Evolutionary conservation across 2,797 vertebrate genomes (phyloP).

Genomic region (Smutsia temminckii): DNA sequence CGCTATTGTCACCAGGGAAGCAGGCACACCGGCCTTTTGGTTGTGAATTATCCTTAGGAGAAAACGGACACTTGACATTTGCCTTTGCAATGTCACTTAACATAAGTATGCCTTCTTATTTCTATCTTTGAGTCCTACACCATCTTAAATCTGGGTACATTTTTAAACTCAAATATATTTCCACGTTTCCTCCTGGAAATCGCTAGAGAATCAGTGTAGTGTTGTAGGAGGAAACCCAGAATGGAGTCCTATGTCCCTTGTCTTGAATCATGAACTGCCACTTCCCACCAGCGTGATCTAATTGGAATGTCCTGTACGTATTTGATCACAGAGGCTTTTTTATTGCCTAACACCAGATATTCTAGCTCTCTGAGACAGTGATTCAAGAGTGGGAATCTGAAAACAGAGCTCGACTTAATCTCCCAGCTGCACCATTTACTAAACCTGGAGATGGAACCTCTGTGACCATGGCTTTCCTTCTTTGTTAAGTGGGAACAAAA

Average conservation of each 20-base stretch:
- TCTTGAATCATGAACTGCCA: neutral
- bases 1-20: neutral
- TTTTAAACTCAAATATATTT: conserved; percentile 29
- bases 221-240: neutral
- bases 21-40: neutral
- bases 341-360: neutral
- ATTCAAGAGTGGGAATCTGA: neutral
- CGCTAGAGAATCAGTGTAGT: neutral
- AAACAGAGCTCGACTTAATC: neutral
- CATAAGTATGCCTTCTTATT: conserved; percentile 43
- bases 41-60: conserved; percentile 57
- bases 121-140: neutral
- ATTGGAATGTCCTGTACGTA: neutral
- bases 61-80: neutral
- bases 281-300: neutral
- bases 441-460: neutral
- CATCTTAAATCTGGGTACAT: neutral
- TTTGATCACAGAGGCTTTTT: neutral
- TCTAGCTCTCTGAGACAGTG: neutral
- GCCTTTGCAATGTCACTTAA: conserved; percentile 36
- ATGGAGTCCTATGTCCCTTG: neutral
- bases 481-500: neutral
- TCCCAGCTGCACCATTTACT: neutral
- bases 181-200: neutral
- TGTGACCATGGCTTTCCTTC: neutral